Evolutionary conservation across 2,797 vertebrate species (phyloP).

Genomic region (Phrynocephalus guinanensis): DNA sequence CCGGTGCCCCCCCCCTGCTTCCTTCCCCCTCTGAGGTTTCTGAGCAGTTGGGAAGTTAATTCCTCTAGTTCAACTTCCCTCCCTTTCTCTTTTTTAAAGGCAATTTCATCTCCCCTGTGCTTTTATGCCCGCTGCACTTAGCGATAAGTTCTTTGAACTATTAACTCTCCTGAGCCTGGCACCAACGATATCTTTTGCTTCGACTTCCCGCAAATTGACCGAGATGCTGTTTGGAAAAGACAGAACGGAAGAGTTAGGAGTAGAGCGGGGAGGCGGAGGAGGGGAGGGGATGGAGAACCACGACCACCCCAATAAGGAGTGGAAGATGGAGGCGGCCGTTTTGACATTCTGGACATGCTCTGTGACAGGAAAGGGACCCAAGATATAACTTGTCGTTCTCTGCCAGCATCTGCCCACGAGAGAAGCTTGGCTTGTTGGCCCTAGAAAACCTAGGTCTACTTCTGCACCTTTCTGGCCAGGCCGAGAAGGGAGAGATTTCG

Average conservation of each 20-base stretch:
- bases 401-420: no score
- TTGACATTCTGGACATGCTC: constrained; percentile 69
- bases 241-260: background rate
- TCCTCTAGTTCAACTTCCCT: constrained; percentile 67
- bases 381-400: no score
- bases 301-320: constrained; percentile 64
- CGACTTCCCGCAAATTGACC: constrained; percentile 60
- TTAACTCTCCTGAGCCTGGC: constrained; percentile 62
- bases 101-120: constrained; percentile 67
- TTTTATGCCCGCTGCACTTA: constrained; percentile 41
- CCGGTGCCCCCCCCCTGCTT: background rate
- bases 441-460: no score
- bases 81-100: constrained; percentile 35
- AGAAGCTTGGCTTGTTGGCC: no score
- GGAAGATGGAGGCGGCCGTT: background rate
- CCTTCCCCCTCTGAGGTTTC: background rate
- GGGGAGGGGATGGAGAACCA: background rate
- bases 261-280: background rate
- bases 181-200: constrained; percentile 56
- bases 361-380: background rate
- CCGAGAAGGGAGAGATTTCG: no score
- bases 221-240: constrained; percentile 45
- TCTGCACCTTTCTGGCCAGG: no score
- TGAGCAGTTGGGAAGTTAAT: constrained; percentile 71
- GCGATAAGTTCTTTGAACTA: constrained; percentile 35